phyloP scores from a whole-genome alignment of 64 coral and sea anemone species.

The Porites australiensis region DNA sequence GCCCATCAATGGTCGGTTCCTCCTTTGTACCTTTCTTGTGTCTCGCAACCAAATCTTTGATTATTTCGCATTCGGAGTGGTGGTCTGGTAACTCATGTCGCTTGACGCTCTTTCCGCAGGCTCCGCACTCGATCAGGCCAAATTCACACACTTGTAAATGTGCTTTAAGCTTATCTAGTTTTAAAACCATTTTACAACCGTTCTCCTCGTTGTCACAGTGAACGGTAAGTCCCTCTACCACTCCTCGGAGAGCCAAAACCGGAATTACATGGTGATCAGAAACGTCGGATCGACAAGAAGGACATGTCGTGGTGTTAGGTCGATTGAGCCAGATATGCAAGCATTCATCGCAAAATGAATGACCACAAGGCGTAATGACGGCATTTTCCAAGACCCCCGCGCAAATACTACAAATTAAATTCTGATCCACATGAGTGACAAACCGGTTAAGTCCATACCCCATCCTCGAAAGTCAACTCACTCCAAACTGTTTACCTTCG shows the following conservation, averaged over 20 bases:
- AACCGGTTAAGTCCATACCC: conserved; percentile 88
- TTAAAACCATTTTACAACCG: conserved; percentile 95
- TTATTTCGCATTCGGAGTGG: conserved; percentile 73
- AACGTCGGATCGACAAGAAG: conserved; percentile 73
- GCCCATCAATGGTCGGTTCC: conserved; percentile 73
- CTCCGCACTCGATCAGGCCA: conserved; percentile 75
- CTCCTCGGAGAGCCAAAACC: conserved; percentile 80
- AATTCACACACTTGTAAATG: conserved; percentile 88
- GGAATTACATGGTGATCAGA: conserved; percentile 71
- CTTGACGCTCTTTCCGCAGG: conserved; percentile 78
- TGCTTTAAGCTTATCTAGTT: conserved; percentile 73
- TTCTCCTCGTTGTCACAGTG: conserved; percentile 89
- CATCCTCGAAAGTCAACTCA: conserved; percentile 53
- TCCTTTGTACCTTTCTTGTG: conserved; percentile 43
- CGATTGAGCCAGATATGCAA: conserved; percentile 86
- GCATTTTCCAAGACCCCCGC: conserved; percentile 90
- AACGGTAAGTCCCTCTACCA: conserved; percentile 79
- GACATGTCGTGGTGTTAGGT: conserved; percentile 75
- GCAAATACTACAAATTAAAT: conserved; percentile 96
- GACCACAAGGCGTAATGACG: conserved; percentile 94
- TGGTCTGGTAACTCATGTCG: conserved; percentile 69
- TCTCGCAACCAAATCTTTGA: conserved; percentile 72
- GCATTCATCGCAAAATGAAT: conserved; percentile 92
- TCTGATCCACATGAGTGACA: conserved; percentile 86
- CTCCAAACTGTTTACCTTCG: conserved; percentile 8